These are phyloP conservation scores for Lutjanus erythropterus DNA, from an alignment of 2,113 vertebrate genomes.

Conservation along the genomic window DNA sequence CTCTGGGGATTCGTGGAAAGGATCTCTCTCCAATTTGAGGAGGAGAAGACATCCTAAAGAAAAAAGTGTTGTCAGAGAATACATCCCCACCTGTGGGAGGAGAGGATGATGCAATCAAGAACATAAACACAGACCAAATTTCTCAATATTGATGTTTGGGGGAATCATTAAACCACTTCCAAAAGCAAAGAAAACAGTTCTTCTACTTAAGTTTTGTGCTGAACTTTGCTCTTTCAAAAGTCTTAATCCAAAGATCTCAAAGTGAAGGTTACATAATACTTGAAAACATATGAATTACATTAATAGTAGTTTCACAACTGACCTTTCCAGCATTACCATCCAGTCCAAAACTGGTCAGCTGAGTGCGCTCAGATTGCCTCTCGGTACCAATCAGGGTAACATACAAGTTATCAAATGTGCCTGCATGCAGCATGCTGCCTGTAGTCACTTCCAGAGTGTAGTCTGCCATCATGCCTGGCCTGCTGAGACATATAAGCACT, in stretches of 20 bases:
- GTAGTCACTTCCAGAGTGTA: slow-evolving; percentile 64
- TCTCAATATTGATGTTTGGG: too few relatives aligned
- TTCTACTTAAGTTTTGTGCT: too few relatives aligned
- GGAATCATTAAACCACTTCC: too few relatives aligned
- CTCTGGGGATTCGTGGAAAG: slow-evolving; percentile 39
- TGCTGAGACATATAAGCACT: background rate
- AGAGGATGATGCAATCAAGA: background rate
- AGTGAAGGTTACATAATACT: background rate
- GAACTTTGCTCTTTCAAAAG: too few relatives aligned
- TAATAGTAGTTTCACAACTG: background rate
- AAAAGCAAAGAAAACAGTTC: too few relatives aligned
- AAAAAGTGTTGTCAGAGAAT: slow-evolving; percentile 34
- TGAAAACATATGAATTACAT: background rate
- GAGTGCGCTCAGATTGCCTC: slow-evolving; percentile 51
- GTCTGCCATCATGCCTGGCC: slow-evolving; percentile 16
- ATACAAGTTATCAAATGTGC: slow-evolving; percentile 53
- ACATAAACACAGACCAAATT: background rate
- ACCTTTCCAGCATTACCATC: slow-evolving; percentile 40
- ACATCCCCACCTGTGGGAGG: slow-evolving; percentile 46
- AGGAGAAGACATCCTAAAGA: slow-evolving; percentile 60
- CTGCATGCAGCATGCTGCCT: slow-evolving; percentile 40
- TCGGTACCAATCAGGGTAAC: slow-evolving; percentile 62
- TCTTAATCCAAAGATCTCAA: too few relatives aligned
- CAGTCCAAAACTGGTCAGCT: slow-evolving; percentile 15
- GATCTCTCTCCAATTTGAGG: slow-evolving; percentile 68